phyloP scores from a whole-genome alignment of 2,113 vertebrate species.

The Emydocephalus ijimae region DNA sequence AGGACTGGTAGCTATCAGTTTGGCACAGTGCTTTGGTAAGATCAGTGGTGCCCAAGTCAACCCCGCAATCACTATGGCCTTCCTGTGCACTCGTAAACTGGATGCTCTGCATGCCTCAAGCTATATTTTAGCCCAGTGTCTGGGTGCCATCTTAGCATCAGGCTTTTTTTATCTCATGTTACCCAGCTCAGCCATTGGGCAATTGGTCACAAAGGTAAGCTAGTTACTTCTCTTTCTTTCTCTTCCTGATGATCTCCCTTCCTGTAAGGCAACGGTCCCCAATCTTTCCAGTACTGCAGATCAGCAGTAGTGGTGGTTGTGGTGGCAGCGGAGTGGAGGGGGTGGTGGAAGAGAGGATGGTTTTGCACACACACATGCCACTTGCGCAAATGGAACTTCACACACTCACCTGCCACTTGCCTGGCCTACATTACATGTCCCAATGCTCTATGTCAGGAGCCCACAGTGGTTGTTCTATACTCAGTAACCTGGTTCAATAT shows the following conservation, averaged over 20 bases:
- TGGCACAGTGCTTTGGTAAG: slow-evolving; percentile 75
- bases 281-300: neutral
- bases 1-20: slow-evolving; percentile 66
- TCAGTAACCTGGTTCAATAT: neutral
- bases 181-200: slow-evolving; percentile 53
- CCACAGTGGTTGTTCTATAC: neutral
- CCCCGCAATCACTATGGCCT: slow-evolving; percentile 76
- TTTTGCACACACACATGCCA: neutral
- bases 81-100: slow-evolving; percentile 75
- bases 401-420: neutral
- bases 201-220: slow-evolving; percentile 72
- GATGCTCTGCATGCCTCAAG: slow-evolving; percentile 62
- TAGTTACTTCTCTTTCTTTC: accelerated
- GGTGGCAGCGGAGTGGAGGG: neutral
- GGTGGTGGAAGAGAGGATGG: neutral
- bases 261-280: accelerated
- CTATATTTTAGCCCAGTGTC: slow-evolving; percentile 73
- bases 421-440: neutral
- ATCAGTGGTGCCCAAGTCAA: slow-evolving; percentile 79
- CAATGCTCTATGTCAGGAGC: neutral
- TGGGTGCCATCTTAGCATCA: slow-evolving; percentile 72
- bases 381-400: neutral
- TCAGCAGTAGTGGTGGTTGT: neutral
- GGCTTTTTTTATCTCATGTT: slow-evolving; percentile 67
- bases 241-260: accelerated